Evolutionary conservation across 2,113 vertebrate species (phyloP), one percentile per base, ranked within the genome.

Genomic region (Archocentrus centrarchus): DNA sequence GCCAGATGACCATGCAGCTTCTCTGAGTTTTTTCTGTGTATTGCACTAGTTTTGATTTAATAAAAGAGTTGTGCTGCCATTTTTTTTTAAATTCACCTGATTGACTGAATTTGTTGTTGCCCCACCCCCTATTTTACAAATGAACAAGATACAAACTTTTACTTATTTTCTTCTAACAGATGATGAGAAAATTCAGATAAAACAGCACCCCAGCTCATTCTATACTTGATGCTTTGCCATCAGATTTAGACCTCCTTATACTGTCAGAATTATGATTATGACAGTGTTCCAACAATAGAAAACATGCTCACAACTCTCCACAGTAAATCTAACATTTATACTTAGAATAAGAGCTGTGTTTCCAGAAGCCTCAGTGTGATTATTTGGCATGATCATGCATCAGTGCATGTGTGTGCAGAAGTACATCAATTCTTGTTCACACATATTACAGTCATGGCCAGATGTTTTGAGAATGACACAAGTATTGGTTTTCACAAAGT

Each of bases 341-440:
- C 6, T 18, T 17, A 57, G 44, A 32, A 63, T 27, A 17, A 83
- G 53, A 59, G 20, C 24, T 41, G 57, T 53, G 22, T 62, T 75
- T 50, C 68, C 60, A 75, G 66, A 50, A 50, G 80, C 32, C 47
- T 77, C 59, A 15, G 30, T 58, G 37, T 77, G 53, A 79, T 70
- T 58, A 63, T 81, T 44, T 84, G 59, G 55, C 41, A 59, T 27
- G 62, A 66, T 24, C 73, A 77, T 41, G 32, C 22, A 24, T 13
- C 11, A 24, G 11, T 13, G 58, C 22, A 53, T 20, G 50, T 20
- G 17, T 27, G 24, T 14, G 59, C 59, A 17, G 24, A 14, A 15
- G 2, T 15, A 59, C 22, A 59, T 27, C 22, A 59, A 7, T 6
- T 20, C 50, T 20, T 55, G 17, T 20, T 55, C 3, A 20, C 3